Evolutionary conservation across 1,140 invertebrate genomes (phyloP).

Genomic region (Drosophila ohnishii): DNA sequence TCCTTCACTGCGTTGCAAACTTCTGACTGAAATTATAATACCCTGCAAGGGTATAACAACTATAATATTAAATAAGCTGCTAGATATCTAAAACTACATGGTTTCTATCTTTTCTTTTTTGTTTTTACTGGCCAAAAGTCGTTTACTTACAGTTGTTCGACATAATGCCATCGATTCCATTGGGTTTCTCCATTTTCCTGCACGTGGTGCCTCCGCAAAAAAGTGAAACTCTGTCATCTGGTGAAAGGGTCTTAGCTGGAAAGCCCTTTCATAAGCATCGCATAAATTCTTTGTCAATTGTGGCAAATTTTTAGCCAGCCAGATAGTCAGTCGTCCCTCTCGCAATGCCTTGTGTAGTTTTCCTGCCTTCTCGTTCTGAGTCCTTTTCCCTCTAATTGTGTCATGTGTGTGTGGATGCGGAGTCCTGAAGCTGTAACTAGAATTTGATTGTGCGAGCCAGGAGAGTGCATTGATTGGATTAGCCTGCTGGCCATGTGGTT

Average conservation of each 20-base stretch:
- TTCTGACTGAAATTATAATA: no score
- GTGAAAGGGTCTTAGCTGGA: slow-evolving; percentile 60
- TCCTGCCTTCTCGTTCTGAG: not conserved
- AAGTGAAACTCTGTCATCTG: slow-evolving; percentile 63
- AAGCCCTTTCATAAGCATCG: slow-evolving; percentile 77
- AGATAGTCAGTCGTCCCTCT: slow-evolving; percentile 4
- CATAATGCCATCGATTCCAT: slow-evolving; percentile 6
- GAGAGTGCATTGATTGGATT: slow-evolving; percentile 71
- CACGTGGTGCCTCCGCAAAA: slow-evolving; percentile 18
- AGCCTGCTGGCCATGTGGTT: slow-evolving; percentile 29
- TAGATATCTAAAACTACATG: not conserved
- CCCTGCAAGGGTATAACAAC: no score
- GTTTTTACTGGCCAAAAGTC: slow-evolving; percentile 21
- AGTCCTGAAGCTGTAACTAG: slow-evolving; percentile 67
- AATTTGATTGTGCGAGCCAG: slow-evolving; percentile 70
- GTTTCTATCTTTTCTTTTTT: not conserved
- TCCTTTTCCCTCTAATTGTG: slow-evolving; percentile 60
- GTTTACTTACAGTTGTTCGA: slow-evolving; percentile 60
- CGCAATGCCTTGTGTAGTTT: slow-evolving; percentile 14
- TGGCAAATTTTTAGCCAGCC: slow-evolving; percentile 58
- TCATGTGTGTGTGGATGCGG: slow-evolving; percentile 22
- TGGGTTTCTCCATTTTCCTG: slow-evolving; percentile 6
- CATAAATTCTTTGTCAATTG: slow-evolving; percentile 80
- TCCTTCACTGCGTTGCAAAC: no score
- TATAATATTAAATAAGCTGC: no score